phyloP scores from a whole-genome alignment of 2,113 vertebrate species.

The Proteles cristata region DNA sequence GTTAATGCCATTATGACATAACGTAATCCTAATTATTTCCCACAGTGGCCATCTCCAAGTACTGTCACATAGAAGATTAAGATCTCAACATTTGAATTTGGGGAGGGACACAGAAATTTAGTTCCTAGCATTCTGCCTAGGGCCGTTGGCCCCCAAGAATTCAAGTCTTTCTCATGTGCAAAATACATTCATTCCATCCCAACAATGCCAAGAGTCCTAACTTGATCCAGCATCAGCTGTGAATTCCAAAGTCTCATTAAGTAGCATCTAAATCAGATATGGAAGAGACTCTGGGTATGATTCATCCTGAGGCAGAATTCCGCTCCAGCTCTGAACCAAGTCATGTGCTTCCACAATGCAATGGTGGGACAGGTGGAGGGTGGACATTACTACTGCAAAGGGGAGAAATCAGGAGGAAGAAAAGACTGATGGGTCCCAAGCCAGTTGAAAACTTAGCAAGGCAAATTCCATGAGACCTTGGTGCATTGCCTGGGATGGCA shows the following conservation, averaged over 20 bases:
- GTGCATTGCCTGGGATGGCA: no score
- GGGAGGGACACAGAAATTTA: background rate
- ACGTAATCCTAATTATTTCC: background rate
- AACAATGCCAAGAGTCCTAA: background rate
- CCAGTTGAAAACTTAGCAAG: background rate
- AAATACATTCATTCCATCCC: background rate
- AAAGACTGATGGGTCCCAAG: background rate
- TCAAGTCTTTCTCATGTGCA: background rate
- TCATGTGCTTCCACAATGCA: background rate
- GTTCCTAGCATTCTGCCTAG: background rate
- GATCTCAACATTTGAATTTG: background rate
- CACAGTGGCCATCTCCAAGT: background rate
- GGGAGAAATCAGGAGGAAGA: background rate
- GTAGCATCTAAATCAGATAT: background rate
- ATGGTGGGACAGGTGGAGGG: no score
- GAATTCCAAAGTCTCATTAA: background rate
- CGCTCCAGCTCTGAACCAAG: background rate
- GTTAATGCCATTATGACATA: background rate
- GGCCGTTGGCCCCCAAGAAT: background rate
- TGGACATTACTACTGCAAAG: background rate
- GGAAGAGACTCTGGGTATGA: background rate
- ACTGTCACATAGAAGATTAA: background rate
- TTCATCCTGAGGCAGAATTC: background rate
- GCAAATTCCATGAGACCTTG: background rate
- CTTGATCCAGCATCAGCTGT: background rate